A percentile compares a stretch with the other conserved stretches of the same genome.
phyloP scores from a whole-genome alignment of 2,113 vertebrate genomes.

The Diphyllodes magnificus region DNA sequence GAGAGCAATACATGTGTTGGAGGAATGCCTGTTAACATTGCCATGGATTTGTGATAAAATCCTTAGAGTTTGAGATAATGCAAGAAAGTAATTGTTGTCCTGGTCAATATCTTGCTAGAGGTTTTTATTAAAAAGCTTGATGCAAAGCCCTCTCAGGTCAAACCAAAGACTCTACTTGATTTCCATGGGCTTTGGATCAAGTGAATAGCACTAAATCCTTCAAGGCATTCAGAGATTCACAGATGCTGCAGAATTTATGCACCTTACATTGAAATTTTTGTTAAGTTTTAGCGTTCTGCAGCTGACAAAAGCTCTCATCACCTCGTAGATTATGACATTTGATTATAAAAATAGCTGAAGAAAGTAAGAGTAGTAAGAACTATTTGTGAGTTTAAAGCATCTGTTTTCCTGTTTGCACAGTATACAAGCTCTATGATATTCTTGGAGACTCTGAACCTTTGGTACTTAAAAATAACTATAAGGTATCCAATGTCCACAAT shows the following conservation, averaged over 20 bases:
- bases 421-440: neutral
- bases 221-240: neutral
- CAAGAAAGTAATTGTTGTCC: neutral
- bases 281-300: neutral
- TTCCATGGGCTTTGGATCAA: neutral
- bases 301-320: neutral
- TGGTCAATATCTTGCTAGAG: neutral
- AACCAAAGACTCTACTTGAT: neutral
- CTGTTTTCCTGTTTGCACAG: neutral
- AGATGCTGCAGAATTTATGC: neutral
- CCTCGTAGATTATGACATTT: neutral
- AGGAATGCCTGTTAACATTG: neutral
- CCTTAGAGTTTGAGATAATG: neutral
- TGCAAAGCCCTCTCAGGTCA: neutral
- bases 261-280: neutral
- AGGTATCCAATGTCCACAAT: neutral
- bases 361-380: neutral
- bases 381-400: neutral
- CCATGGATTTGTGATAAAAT: neutral
- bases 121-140: neutral
- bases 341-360: neutral
- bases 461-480: neutral
- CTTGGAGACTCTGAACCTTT: neutral
- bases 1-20: neutral
- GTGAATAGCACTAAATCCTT: neutral